Evolutionary conservation across 64 coral and sea anemone species (phyloP).

Genomic region (Acropora yongei): DNA sequence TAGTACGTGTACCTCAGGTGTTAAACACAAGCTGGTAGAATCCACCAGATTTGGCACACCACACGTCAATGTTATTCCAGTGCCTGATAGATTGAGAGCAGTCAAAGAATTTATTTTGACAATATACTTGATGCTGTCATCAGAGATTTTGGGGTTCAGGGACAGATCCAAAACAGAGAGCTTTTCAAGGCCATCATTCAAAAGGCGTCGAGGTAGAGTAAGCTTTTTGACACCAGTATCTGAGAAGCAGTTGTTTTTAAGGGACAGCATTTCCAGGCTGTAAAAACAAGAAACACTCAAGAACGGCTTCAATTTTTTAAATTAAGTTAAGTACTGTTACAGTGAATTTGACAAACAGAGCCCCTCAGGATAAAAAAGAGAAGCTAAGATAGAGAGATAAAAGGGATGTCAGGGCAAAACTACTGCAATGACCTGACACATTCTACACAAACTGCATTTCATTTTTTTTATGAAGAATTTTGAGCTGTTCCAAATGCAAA

Average conservation of each 20-base stretch:
- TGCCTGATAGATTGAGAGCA: conserved; percentile 76
- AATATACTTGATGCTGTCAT: conserved; percentile 62
- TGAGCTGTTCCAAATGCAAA: too few species aligned
- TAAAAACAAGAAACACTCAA: conserved; percentile 10
- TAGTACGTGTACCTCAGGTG: neutral
- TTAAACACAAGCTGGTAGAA: conserved; percentile 1
- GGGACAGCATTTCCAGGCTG: conserved; percentile 69
- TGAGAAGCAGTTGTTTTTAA: conserved; percentile 85
- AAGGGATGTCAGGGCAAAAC: too few species aligned
- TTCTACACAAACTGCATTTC: too few species aligned
- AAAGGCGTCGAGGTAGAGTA: conserved; percentile 78
- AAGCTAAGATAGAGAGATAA: too few species aligned
- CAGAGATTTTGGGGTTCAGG: conserved; percentile 65
- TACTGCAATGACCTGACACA: too few species aligned
- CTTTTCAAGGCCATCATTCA: conserved; percentile 51
- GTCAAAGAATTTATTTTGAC: conserved; percentile 52
- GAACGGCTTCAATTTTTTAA: too few species aligned
- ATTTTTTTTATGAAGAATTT: too few species aligned
- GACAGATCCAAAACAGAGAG: conserved; percentile 80
- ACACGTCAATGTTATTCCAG: conserved; percentile 36
- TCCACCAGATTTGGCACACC: conserved; percentile 23
- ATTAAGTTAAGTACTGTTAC: too few species aligned
- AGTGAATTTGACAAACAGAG: too few species aligned
- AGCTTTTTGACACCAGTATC: conserved; percentile 76
- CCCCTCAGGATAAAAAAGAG: too few species aligned